A percentile compares a stretch with the other conserved stretches of the same genome.
These are phyloP conservation scores for Polydesmus complanatus DNA, from an alignment of 2,888 invertebrate species.

Conservation along the genomic window DNA sequence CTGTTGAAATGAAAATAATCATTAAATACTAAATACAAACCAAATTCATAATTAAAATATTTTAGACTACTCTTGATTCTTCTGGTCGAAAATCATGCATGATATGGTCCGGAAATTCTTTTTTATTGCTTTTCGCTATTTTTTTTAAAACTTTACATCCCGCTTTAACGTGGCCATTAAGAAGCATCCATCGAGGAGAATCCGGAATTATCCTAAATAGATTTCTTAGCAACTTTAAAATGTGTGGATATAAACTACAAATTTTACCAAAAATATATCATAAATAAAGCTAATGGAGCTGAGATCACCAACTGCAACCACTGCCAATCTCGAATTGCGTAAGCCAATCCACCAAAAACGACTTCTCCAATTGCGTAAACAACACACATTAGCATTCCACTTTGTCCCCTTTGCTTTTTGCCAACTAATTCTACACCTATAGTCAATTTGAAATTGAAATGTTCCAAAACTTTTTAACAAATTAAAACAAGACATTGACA, in stretches of 20 bases:
- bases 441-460: no score
- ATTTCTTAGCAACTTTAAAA: no score
- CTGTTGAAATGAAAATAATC: background rate
- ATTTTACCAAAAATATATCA: background rate
- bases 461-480: no score
- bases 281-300: slow-evolving; percentile 32
- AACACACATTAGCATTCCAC: slow-evolving; percentile 45
- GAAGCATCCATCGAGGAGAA: background rate
- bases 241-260: no score
- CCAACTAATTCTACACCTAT: background rate
- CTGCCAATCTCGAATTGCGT: slow-evolving; percentile 51
- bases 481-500: background rate
- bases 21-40: background rate
- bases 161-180: background rate
- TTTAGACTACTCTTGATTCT: background rate
- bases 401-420: background rate
- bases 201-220: background rate
- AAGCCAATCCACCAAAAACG: slow-evolving; percentile 47
- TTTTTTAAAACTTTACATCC: background rate
- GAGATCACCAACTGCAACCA: slow-evolving; percentile 52
- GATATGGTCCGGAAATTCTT: background rate
- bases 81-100: background rate
- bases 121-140: background rate
- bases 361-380: slow-evolving; percentile 56
- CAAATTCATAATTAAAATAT: background rate